Conservation (phyloP, 92 coral and sea anemone species). For the Zoanthus sociatus region DNA sequence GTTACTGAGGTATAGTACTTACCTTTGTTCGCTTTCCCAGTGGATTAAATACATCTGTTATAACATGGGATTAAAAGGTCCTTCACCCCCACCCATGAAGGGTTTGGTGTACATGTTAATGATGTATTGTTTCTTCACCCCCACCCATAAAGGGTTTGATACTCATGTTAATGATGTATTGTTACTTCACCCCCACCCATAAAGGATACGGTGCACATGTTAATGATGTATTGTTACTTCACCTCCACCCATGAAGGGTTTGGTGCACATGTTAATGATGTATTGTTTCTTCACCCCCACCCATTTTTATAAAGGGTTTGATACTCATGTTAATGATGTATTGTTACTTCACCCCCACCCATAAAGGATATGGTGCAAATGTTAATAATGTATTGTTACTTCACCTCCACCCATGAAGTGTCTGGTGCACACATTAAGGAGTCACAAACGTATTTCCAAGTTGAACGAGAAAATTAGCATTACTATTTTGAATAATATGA, state of each 20-base stretch:
- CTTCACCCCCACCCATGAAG: background rate
- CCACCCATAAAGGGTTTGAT: background rate
- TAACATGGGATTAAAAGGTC: background rate
- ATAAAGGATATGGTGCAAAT: background rate
- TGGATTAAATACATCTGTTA: background rate
- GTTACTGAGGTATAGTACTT: conserved; percentile 65
- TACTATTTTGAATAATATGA: too few species aligned
- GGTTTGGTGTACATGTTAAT: background rate
- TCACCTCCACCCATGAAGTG: background rate
- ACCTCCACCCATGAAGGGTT: background rate
- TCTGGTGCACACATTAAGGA: background rate
- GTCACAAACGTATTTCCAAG: background rate
- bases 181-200: background rate
- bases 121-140: background rate
- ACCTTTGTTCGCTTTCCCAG: background rate
- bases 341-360: background rate
- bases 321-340: background rate
- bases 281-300: background rate
- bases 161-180: background rate
- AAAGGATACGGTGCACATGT: background rate
- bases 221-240: background rate
- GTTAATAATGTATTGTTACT: background rate
- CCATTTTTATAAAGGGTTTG: background rate
- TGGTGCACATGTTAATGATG: background rate
- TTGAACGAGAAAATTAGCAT: background rate